phyloP scores from a whole-genome alignment of 2,888 invertebrate species.

The Chalcosyrphus nemorum region DNA sequence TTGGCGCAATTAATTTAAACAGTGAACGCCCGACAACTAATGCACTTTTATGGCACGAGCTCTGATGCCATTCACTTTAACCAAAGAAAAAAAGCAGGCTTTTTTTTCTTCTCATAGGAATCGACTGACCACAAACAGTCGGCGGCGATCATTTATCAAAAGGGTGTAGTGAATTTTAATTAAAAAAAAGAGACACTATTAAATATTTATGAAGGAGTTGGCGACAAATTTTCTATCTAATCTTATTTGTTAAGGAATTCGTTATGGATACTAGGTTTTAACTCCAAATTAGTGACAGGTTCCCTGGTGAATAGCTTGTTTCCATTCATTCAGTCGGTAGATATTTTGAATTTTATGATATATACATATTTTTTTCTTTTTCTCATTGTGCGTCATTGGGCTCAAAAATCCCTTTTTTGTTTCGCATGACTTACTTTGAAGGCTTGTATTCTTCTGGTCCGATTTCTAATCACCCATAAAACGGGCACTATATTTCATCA shows the following conservation, averaged over 20 bases:
- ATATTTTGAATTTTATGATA: too few relatives aligned
- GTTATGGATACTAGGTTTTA: neutral
- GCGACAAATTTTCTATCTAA: neutral
- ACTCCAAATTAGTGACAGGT: too few relatives aligned
- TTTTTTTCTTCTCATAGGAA: neutral
- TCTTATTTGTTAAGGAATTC: neutral
- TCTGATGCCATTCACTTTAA: slow-evolving; percentile 31
- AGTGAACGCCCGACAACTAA: slow-evolving; percentile 20
- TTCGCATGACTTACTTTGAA: too few relatives aligned
- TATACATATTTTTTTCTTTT: too few relatives aligned
- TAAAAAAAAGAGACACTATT: neutral
- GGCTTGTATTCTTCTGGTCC: too few relatives aligned
- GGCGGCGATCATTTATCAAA: neutral
- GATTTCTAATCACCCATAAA: too few relatives aligned
- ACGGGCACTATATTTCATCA: too few relatives aligned
- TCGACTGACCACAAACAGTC: neutral
- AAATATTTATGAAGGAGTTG: slow-evolving; percentile 20
- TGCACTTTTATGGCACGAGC: slow-evolving; percentile 7
- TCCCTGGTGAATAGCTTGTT: too few relatives aligned
- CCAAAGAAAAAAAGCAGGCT: neutral
- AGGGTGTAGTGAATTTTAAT: neutral
- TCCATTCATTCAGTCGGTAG: too few relatives aligned
- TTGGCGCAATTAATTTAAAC: slow-evolving; percentile 26
- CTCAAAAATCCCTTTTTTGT: too few relatives aligned
- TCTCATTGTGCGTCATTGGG: too few relatives aligned